phyloP scores from a whole-genome alignment of 2,797 vertebrate species.

The Muraenolepis orangiensis region DNA sequence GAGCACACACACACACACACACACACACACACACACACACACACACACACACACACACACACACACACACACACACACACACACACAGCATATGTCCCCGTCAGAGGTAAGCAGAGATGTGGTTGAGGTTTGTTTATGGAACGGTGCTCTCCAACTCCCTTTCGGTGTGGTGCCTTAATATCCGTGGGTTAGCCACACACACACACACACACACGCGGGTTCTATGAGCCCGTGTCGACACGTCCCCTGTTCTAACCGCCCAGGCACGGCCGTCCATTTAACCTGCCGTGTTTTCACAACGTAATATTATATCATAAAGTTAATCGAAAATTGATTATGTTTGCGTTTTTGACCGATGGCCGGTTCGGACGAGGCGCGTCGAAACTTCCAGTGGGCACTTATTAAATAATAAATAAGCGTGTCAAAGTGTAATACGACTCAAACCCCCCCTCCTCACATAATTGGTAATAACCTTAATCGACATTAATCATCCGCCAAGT shows the following conservation, averaged over 20 bases:
- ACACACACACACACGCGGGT: slow-evolving; percentile 17
- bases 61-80: too few relatives aligned
- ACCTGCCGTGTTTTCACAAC: not conserved
- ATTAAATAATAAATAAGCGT: not conserved
- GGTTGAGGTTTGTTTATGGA: slow-evolving; percentile 30
- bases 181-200: slow-evolving; percentile 18
- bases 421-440: not conserved
- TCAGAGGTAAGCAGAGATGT: slow-evolving; percentile 22
- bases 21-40: not conserved
- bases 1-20: not conserved
- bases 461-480: not conserved
- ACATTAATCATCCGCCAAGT: not conserved
- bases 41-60: not conserved
- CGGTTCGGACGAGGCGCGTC: not conserved
- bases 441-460: not conserved
- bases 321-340: slow-evolving; percentile 11
- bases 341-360: not conserved
- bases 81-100: slow-evolving; percentile 3
- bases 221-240: slow-evolving; percentile 12
- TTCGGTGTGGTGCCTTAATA: slow-evolving; percentile 17
- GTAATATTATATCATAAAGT: slow-evolving; percentile 11
- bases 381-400: not conserved
- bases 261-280: slow-evolving; percentile 4
- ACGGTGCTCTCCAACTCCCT: slow-evolving; percentile 15
- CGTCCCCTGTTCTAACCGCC: not conserved